phyloP scores from a whole-genome alignment of 2,888 invertebrate species.

The Phasia obesa region DNA sequence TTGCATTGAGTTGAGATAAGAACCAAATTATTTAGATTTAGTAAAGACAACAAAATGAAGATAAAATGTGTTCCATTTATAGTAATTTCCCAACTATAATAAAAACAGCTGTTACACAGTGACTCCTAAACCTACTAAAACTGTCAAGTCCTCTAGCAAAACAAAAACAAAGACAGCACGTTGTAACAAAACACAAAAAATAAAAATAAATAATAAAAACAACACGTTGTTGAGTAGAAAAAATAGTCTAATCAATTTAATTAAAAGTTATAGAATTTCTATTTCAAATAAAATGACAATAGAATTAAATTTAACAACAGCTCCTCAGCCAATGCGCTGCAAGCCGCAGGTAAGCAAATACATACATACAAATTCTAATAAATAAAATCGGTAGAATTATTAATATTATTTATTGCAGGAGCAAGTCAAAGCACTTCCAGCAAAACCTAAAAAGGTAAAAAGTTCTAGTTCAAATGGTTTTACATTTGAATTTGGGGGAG shows the following conservation, averaged over 20 bases:
- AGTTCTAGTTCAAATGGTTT: conserved; percentile 68
- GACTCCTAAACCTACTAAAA: not conserved
- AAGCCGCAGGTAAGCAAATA: conserved; percentile 72
- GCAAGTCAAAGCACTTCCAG: not conserved
- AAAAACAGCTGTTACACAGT: conserved; percentile 17
- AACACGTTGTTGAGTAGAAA: conserved; percentile 52
- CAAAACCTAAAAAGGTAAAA: conserved; percentile 19
- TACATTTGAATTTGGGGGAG: conserved; percentile 76
- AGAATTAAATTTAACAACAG: conserved; percentile 75
- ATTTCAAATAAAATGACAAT: conserved; percentile 73
- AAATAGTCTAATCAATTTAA: not conserved
- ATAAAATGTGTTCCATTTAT: too few species aligned
- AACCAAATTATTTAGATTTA: too few species aligned
- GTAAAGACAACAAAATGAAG: too few species aligned
- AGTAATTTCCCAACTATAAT: too few species aligned
- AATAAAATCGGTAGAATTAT: too few species aligned
- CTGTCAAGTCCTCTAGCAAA: conserved; percentile 22
- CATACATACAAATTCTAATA: not conserved
- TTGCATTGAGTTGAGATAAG: too few species aligned
- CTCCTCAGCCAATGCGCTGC: conserved; percentile 69
- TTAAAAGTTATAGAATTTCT: not conserved
- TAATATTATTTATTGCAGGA: conserved; percentile 17
- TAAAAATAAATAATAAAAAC: conserved; percentile 41
- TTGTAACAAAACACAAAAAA: conserved; percentile 24
- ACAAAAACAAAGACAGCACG: conserved; percentile 42